phyloP scores from a whole-genome alignment of 2,113 vertebrate genomes.

The Antechinus flavipes region DNA sequence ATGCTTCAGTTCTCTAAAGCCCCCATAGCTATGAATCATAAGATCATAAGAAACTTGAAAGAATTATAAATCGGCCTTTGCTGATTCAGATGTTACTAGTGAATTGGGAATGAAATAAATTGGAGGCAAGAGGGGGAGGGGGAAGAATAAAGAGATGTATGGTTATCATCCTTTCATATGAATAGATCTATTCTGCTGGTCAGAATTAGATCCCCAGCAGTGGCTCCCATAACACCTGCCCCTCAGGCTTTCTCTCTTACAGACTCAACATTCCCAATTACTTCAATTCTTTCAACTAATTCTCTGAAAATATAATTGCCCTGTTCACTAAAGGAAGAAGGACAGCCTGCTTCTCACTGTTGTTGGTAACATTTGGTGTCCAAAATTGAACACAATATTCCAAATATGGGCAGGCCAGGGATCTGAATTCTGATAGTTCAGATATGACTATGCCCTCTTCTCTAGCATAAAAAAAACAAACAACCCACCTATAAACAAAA shows the following conservation, averaged over 20 bases:
- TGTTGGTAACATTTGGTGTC: background rate
- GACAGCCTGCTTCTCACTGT: background rate
- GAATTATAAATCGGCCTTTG: too few species aligned
- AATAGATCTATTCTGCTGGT: too few species aligned
- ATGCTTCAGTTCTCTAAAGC: too few species aligned
- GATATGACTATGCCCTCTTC: background rate
- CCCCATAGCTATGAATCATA: too few species aligned
- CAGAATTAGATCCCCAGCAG: too few species aligned
- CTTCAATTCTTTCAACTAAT: background rate
- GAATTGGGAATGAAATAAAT: too few species aligned
- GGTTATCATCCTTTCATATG: too few species aligned
- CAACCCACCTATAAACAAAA: background rate
- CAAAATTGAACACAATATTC: background rate
- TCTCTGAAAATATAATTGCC: background rate
- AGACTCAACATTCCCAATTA: background rate
- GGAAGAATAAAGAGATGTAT: too few species aligned
- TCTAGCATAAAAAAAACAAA: background rate
- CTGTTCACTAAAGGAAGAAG: background rate
- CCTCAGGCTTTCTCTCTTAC: background rate
- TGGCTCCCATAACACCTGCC: too few species aligned
- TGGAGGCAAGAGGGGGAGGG: too few species aligned
- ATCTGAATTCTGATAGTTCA: background rate
- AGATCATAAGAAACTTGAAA: too few species aligned
- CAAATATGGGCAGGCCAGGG: background rate
- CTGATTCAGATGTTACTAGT: too few species aligned